Evolutionary conservation across 1,140 invertebrate species (phyloP).

Genomic region (Ruditapes philippinarum): DNA sequence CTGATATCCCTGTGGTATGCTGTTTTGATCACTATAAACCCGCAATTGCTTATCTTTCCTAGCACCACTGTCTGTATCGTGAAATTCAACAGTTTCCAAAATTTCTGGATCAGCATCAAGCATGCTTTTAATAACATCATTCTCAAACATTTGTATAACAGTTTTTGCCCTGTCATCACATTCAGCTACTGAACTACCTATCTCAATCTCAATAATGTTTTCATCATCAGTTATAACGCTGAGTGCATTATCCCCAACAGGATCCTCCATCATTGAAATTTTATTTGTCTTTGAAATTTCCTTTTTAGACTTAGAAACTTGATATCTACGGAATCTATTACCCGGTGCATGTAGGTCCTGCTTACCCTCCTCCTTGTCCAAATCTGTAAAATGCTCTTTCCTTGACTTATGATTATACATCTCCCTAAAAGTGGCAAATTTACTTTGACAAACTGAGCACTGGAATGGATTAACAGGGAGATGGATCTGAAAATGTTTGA

Average conservation of each 20-base stretch:
- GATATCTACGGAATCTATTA: background rate
- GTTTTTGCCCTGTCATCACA: background rate
- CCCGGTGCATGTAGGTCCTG: background rate
- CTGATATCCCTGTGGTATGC: background rate
- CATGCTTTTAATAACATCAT: background rate
- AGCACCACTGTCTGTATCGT: background rate
- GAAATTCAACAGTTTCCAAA: background rate
- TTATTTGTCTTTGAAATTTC: background rate
- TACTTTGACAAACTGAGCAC: background rate
- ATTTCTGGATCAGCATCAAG: background rate
- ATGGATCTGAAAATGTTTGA: conserved; percentile 8
- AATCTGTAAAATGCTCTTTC: background rate
- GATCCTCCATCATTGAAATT: background rate
- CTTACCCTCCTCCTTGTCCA: background rate
- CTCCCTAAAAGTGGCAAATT: background rate
- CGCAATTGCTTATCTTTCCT: background rate
- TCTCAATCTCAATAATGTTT: background rate
- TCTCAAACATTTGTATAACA: background rate
- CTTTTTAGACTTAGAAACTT: background rate
- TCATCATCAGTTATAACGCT: background rate
- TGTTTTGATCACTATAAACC: background rate
- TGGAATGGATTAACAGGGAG: background rate
- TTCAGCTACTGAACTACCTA: background rate
- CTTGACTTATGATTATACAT: conserved; percentile 2
- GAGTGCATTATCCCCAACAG: background rate